These are phyloP conservation scores for Melieria picta DNA, from an alignment of 2,888 invertebrate genomes.

Conservation along the genomic window DNA sequence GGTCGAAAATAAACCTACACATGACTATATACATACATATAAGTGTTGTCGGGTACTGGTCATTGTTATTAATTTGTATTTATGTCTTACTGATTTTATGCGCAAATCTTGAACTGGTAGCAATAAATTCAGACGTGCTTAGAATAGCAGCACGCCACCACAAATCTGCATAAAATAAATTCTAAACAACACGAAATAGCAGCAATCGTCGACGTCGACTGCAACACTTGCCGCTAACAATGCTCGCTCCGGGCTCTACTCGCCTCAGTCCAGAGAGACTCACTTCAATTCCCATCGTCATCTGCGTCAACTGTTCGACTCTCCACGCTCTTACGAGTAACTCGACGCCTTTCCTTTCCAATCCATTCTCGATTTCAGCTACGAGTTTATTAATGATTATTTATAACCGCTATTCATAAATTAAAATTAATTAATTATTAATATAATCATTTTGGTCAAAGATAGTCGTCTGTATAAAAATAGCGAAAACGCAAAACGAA, in stretches of 20 bases:
- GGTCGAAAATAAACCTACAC: no score
- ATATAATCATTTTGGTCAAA: slow-evolving; percentile 56
- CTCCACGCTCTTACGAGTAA: not conserved
- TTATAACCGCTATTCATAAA: slow-evolving; percentile 62
- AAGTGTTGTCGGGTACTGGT: not conserved
- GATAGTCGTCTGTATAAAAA: no score
- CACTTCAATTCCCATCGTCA: slow-evolving; percentile 8
- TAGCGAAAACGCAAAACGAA: no score
- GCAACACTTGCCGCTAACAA: not conserved
- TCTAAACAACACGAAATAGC: slow-evolving; percentile 20
- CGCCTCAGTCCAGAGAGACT: not conserved
- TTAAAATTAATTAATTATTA: slow-evolving; percentile 62
- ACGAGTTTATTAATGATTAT: slow-evolving; percentile 60
- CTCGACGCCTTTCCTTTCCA: slow-evolving; percentile 22
- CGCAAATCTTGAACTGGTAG: slow-evolving; percentile 35
- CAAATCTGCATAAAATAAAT: slow-evolving; percentile 42
- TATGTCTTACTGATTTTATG: slow-evolving; percentile 30
- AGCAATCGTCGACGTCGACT: slow-evolving; percentile 5
- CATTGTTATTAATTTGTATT: slow-evolving; percentile 16
- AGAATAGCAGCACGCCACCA: slow-evolving; percentile 38
- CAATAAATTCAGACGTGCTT: slow-evolving; percentile 47
- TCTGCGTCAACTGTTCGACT: slow-evolving; percentile 7
- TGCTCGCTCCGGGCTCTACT: not conserved
- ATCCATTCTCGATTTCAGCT: slow-evolving; percentile 15
- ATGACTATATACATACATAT: no score